phyloP scores from a whole-genome alignment of 2,113 vertebrate genomes.

The Pica pica region DNA sequence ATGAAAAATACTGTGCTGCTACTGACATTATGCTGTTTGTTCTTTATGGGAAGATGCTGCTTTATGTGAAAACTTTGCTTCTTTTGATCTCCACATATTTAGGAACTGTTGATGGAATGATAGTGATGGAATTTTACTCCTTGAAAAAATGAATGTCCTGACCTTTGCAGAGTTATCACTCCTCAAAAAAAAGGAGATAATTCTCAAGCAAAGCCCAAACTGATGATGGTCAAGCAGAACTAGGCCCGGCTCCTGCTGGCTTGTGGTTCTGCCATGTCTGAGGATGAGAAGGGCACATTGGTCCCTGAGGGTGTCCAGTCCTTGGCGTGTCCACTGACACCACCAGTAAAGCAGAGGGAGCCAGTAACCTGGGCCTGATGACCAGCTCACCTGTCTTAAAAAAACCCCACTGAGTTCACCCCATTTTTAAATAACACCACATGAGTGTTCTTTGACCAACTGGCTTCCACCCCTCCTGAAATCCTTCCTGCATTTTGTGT shows the following conservation, averaged over 20 bases:
- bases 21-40: neutral
- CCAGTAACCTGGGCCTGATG: neutral
- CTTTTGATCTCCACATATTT: neutral
- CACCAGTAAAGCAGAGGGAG: neutral
- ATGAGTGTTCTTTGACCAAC: neutral
- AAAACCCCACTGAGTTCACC: neutral
- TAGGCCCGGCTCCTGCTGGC: neutral
- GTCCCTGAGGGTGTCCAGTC: neutral
- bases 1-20: neutral
- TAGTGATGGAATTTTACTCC: neutral
- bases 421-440: accelerated
- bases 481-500: neutral
- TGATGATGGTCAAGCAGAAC: neutral
- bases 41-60: neutral
- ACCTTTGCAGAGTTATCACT: neutral
- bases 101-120: neutral
- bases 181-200: neutral
- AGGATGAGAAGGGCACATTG: neutral
- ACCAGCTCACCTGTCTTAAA: neutral
- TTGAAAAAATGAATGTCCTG: neutral
- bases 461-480: neutral
- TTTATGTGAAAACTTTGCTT: neutral
- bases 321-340: accelerated
- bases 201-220: neutral
- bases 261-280: neutral